phyloP scores from a whole-genome alignment of 2,113 vertebrate genomes.

The Embiotoca jacksoni region DNA sequence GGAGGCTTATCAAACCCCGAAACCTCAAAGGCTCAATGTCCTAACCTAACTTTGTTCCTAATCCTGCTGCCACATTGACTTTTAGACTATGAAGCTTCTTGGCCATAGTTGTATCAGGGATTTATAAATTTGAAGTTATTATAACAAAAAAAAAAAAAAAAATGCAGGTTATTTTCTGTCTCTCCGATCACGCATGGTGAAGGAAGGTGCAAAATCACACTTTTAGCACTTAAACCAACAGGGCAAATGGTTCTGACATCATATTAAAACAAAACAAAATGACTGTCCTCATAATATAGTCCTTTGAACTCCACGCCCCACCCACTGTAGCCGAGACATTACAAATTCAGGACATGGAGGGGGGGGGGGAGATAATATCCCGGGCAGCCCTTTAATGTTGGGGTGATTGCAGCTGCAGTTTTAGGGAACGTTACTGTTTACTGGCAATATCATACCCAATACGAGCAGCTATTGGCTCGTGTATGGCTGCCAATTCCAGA shows the following conservation, averaged over 20 bases:
- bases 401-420: constrained; percentile 10
- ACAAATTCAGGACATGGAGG: constrained; percentile 27
- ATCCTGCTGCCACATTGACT: neutral
- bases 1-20: neutral
- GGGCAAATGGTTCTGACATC: constrained; percentile 18
- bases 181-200: neutral
- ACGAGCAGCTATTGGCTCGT: neutral
- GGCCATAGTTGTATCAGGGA: neutral
- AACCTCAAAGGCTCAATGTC: constrained; percentile 5
- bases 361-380: neutral
- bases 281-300: neutral
- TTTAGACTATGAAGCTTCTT: neutral
- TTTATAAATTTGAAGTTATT: neutral
- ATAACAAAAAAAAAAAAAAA: neutral
- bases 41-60: neutral
- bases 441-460: constrained; percentile 7
- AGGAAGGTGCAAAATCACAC: constrained; percentile 1
- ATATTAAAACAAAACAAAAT: constrained; percentile 19
- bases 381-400: neutral
- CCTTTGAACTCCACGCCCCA: constrained; percentile 22
- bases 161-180: neutral
- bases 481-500: neutral
- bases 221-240: constrained; percentile 10
- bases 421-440: constrained; percentile 1
- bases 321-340: constrained; percentile 5